phyloP scores from a whole-genome alignment of 2,888 invertebrate genomes.

The Drosophila emarginata region DNA sequence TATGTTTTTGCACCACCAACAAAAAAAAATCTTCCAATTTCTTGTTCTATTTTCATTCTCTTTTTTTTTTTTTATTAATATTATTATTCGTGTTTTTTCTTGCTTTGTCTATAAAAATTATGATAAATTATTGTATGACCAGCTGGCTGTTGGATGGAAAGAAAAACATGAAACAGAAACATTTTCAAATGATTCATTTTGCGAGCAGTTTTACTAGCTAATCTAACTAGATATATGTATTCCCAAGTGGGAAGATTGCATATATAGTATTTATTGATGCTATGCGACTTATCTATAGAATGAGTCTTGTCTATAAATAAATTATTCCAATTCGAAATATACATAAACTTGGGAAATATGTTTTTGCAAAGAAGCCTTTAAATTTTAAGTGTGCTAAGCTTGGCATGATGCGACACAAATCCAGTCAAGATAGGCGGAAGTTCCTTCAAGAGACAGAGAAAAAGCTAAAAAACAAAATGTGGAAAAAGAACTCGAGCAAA shows the following conservation, averaged over 20 bases:
- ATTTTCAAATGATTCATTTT: slow-evolving; percentile 24
- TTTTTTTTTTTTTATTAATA: slow-evolving; percentile 22
- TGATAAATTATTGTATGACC: slow-evolving; percentile 50
- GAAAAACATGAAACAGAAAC: slow-evolving; percentile 12
- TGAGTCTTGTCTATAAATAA: slow-evolving; percentile 4
- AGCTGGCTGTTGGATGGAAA: slow-evolving; percentile 32
- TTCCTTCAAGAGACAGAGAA: slow-evolving; percentile 41
- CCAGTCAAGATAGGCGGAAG: slow-evolving; percentile 58
- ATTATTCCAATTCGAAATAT: neutral
- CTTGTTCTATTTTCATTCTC: slow-evolving; percentile 9
- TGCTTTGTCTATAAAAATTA: slow-evolving; percentile 45
- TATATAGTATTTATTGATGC: neutral
- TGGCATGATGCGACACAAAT: slow-evolving; percentile 9
- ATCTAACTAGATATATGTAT: slow-evolving; percentile 2
- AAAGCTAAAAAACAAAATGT: neutral
- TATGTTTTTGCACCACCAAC: slow-evolving; percentile 29
- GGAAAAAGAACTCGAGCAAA: slow-evolving; percentile 49
- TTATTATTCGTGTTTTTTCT: slow-evolving; percentile 28
- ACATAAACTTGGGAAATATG: neutral
- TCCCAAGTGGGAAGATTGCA: slow-evolving; percentile 2
- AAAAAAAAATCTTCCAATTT: slow-evolving; percentile 21
- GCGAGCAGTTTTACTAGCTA: slow-evolving; percentile 3
- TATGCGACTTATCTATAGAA: neutral
- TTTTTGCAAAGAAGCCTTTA: slow-evolving; percentile 8
- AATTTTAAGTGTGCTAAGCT: slow-evolving; percentile 10